Conservation (phyloP, 1,140 invertebrate genomes). For the Trissolcus basalis region DNA sequence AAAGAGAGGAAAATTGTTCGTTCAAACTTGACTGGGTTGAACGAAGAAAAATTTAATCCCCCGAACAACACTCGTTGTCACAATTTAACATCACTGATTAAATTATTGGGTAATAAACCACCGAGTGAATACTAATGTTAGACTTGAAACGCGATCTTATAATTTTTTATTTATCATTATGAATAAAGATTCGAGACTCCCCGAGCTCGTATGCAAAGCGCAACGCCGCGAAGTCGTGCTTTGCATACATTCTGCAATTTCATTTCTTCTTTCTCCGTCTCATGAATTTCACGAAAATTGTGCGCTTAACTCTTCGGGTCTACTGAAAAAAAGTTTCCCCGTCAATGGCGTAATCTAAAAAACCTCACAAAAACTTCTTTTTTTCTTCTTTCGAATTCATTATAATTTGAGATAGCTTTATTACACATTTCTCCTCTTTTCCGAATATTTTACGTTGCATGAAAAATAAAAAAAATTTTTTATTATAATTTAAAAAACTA, state of each 20-base stretch:
- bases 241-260: conserved; percentile 52
- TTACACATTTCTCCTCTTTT: no score
- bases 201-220: conserved; percentile 47
- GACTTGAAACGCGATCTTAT: conserved; percentile 51
- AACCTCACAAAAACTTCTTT: conserved; percentile 9
- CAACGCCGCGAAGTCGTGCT: conserved; percentile 42
- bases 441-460: neutral
- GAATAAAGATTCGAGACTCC: conserved; percentile 54
- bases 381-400: neutral
- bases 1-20: no score
- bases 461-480: neutral
- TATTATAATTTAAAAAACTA: neutral
- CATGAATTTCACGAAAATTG: conserved; percentile 52
- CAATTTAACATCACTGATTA: conserved; percentile 21
- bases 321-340: conserved; percentile 23
- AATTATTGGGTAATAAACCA: conserved; percentile 54
- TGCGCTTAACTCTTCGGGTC: conserved; percentile 20
- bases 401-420: conserved; percentile 24
- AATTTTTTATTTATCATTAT: conserved; percentile 56
- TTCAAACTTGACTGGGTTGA: no score
- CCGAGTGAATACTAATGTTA: conserved; percentile 43
- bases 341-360: conserved; percentile 27
- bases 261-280: conserved; percentile 45
- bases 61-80: conserved; percentile 10
- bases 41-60: neutral